Evolutionary conservation across 2,888 invertebrate genomes (phyloP), one percentile per base, ranked within the genome.

Genomic region (Noctua pronuba): DNA sequence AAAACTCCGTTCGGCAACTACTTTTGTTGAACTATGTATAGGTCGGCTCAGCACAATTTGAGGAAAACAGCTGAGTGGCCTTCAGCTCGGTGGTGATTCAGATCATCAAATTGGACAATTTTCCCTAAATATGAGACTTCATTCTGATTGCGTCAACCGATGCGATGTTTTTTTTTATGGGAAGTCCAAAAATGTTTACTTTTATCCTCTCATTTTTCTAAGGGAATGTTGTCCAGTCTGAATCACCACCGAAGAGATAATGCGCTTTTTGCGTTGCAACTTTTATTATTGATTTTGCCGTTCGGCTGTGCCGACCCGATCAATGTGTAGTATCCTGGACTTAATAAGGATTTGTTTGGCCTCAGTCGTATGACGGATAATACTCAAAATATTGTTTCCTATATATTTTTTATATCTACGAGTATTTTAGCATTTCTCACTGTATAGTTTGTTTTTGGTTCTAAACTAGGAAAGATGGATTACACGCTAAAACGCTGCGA

Each of bases 301-400:
- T 18, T 8, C 64, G 64, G 7, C 16, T 38, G n/a, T 41, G 65
- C 65, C 16, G 65, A 16, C n/a, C 65, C 41, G 65, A 65, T n/a
- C n/a, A 10, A 65, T 64, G 24, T 64, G 24, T 64, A 38, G 35
- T 6, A 64, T 58, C 64, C 13, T 13, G 13, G 10, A 35, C 71
- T 65, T 44, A 35, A 35, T 64, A 71, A 70, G 41, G 67, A 68
- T 80, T 70, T 58, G 75, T 80, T 77, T 78, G 70, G 83, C 88
- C 77, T 88, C 78, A 83, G 70, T 80, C 65, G 66, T 80, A 75
- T 72, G 90, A 86, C 80, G 88, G 87, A 90, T 90, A 92, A 93
- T 93, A 93, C 93, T 93, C 93, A 94, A 80, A 89, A 87, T 89
- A 90, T 90, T 87, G 92, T 93, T 93, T 94, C 93, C 93, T 94